phyloP scores from a whole-genome alignment of 2,113 vertebrate genomes.

The Anhinga anhinga region DNA sequence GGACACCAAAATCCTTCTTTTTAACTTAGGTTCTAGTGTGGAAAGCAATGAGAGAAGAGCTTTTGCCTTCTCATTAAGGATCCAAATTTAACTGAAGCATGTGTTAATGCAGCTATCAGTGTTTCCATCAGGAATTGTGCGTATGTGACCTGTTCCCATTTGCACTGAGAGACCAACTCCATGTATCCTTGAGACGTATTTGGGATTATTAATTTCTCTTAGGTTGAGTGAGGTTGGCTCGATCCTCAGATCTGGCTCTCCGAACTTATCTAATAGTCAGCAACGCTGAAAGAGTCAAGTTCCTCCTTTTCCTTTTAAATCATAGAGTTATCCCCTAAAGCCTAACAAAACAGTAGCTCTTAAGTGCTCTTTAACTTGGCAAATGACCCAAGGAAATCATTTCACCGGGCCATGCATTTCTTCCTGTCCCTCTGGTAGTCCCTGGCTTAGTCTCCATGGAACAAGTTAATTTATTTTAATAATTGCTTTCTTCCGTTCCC shows the following conservation, averaged over 20 bases:
- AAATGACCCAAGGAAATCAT: background rate
- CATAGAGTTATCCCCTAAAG: background rate
- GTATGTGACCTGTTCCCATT: background rate
- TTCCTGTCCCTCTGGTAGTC: background rate
- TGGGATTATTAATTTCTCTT: background rate
- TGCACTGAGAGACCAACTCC: background rate
- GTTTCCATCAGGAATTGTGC: background rate
- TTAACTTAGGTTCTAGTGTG: background rate
- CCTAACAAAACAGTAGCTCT: background rate
- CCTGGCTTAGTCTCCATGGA: background rate
- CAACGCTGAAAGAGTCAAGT: background rate
- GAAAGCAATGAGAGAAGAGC: background rate
- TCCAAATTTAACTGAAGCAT: background rate
- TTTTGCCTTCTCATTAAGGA: background rate
- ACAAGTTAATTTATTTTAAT: background rate
- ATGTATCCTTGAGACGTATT: accelerated
- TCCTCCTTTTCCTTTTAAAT: background rate
- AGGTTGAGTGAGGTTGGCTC: background rate
- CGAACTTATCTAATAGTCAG: background rate
- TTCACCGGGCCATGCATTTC: accelerated
- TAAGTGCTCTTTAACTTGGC: background rate
- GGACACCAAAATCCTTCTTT: background rate
- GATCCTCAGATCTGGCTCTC: background rate
- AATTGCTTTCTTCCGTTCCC: background rate
- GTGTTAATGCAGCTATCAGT: background rate